Conservation (phyloP, 2,113 vertebrate genomes). For the Pimephales promelas region DNA sequence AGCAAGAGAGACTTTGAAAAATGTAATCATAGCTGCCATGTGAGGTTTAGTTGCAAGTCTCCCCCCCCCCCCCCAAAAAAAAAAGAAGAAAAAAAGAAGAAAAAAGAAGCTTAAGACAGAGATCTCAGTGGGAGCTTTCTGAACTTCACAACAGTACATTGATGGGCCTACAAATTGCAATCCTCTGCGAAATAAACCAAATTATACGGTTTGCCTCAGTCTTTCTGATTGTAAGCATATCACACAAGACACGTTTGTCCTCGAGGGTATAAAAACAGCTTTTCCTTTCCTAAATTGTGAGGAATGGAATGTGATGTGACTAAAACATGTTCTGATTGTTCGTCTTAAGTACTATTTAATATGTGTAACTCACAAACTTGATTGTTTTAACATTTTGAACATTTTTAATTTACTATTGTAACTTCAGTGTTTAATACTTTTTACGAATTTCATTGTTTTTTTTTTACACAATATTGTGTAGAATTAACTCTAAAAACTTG, state of each 20-base stretch:
- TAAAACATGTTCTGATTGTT: slow-evolving; percentile 1
- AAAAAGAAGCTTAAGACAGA: neutral
- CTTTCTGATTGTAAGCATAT: slow-evolving; percentile 13
- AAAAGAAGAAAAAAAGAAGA: too few species aligned
- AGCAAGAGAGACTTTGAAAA: slow-evolving; percentile 7
- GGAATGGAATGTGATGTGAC: neutral
- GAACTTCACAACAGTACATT: neutral
- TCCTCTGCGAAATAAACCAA: neutral
- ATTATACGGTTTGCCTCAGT: neutral
- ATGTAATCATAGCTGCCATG: slow-evolving; percentile 8
- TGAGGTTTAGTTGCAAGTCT: neutral
- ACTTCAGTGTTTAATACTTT: too few species aligned
- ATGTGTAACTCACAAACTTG: neutral
- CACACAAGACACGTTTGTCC: neutral
- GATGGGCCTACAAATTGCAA: neutral
- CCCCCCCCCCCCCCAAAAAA: too few species aligned
- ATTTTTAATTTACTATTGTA: too few species aligned
- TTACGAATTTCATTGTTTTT: too few species aligned
- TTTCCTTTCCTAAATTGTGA: neutral
- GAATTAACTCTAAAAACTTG: too few species aligned
- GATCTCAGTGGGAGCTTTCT: neutral
- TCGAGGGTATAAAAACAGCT: slow-evolving; percentile 8
- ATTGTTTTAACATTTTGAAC: too few species aligned
- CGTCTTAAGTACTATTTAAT: neutral
- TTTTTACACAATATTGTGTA: too few species aligned